These are phyloP conservation scores for Lepidothrix coronata DNA, from an alignment of 2,113 vertebrate genomes.

Conservation along the genomic window DNA sequence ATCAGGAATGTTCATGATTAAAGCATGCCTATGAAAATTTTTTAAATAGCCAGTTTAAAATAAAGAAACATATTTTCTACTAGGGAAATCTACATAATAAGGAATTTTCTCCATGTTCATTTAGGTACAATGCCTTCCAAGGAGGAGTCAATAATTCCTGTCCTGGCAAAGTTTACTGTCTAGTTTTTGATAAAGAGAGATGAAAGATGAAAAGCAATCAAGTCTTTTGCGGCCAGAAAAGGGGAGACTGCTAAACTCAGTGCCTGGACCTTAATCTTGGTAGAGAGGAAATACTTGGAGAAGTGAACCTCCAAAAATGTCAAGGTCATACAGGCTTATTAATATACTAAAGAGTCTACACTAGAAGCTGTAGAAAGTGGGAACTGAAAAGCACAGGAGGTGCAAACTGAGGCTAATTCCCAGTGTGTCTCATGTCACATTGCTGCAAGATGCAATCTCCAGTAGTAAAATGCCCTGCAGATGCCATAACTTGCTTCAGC, in stretches of 20 bases:
- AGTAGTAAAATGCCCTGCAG: not conserved
- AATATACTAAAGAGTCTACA: fast-evolving
- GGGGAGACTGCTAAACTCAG: not conserved
- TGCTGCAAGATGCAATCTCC: not conserved
- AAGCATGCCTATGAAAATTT: not conserved
- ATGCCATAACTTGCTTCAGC: not conserved
- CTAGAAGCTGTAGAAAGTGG: not conserved
- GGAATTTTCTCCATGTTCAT: not conserved
- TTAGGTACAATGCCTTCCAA: not conserved
- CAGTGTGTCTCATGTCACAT: not conserved
- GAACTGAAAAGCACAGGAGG: not conserved
- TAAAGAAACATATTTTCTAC: not conserved
- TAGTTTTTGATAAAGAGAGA: not conserved
- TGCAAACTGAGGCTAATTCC: not conserved
- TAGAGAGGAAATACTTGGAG: not conserved
- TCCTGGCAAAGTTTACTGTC: not conserved
- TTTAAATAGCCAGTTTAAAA: not conserved
- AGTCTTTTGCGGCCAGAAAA: not conserved
- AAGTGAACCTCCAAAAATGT: not conserved
- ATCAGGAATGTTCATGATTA: not conserved
- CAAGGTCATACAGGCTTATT: not conserved
- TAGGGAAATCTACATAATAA: not conserved
- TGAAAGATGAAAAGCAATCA: not conserved
- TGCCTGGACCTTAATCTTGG: not conserved
- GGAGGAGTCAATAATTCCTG: not conserved